Evolutionary conservation across 2,113 vertebrate genomes (phyloP).

Genomic region (Genyomyrus donnyi): DNA sequence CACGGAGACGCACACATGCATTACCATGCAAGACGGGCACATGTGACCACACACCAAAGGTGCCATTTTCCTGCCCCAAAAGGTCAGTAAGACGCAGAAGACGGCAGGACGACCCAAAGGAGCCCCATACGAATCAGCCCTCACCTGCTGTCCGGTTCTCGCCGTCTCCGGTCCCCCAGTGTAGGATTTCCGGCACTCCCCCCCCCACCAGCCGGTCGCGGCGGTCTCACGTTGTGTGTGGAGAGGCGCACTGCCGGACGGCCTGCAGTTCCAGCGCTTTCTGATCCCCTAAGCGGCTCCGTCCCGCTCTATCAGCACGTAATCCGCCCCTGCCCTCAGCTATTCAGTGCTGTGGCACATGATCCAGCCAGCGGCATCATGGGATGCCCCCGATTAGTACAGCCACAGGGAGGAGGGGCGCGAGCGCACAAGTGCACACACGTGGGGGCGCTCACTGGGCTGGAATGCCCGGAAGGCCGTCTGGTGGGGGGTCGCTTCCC

Average conservation of each 20-base stretch:
- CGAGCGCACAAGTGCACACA: background rate
- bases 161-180: background rate
- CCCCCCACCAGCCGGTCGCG: background rate
- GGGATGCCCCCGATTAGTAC: slow-evolving; percentile 20
- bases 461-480: background rate
- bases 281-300: slow-evolving; percentile 11
- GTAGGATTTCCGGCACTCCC: background rate
- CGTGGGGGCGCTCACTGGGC: background rate
- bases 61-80: background rate
- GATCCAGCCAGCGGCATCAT: slow-evolving; percentile 20
- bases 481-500: background rate
- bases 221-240: background rate
- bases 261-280: background rate
- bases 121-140: background rate
- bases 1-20: background rate
- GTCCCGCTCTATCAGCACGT: background rate
- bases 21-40: background rate
- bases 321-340: slow-evolving; percentile 16
- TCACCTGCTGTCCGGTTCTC: background rate
- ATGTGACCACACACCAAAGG: background rate
- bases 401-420: background rate
- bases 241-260: background rate
- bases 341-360: slow-evolving; percentile 17
- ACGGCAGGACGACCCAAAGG: background rate
- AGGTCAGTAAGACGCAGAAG: background rate